Evolutionary conservation across 2,888 invertebrate genomes (phyloP), one percentile per base, ranked within the genome.

Genomic region (Spicauda simplicius): DNA sequence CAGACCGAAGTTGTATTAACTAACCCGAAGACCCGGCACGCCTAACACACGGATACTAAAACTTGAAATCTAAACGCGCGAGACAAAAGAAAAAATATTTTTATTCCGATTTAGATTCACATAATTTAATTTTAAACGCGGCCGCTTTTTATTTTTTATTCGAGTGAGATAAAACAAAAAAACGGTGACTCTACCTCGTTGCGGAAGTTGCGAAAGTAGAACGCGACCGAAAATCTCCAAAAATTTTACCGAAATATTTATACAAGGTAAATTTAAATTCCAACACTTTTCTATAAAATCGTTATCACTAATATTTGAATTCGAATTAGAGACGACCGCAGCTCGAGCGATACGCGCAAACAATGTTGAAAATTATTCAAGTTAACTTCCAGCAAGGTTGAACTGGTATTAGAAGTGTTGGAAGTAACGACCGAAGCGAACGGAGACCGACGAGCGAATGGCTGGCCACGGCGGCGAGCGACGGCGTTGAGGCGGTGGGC

Each of bases 181-280:
- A 80, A 79, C 74, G 85, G 72, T 76, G 77, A 85, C 79, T 76
- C 69, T 73, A 79, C 78, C 82, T 84, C 82, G 84, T 86, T 87
- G 86, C 92, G 91, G 90, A 92, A 93, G 86, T 89, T 81, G 41
- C 75, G 74, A 87, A 92, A 91, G 81, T 90, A 87, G 90, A 88
- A 86, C 88, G 88, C 84, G 80, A 86, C 84, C 80, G 45, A 53
- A 30, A 54, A 79, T 80, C 77, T 81, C 84, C 83, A 81, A 79
- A 73, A 67, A 50, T 56, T 60, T 19, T 50, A 33, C 53, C 48
- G 45, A 66, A 67, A 52, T 52, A 30, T 67, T 41, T 57, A n/a
- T 14, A 41, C 37, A n/a, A 25, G 1, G 45, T 37, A 20, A 50
- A 5, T 50, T 57, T 25, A 20, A 54, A 33, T 68, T 68, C 53